A percentile compares a stretch with the other conserved stretches of the same genome.
Evolutionary conservation across 2,888 invertebrate species (phyloP).

Genomic region (Schrankia costaestrigalis): DNA sequence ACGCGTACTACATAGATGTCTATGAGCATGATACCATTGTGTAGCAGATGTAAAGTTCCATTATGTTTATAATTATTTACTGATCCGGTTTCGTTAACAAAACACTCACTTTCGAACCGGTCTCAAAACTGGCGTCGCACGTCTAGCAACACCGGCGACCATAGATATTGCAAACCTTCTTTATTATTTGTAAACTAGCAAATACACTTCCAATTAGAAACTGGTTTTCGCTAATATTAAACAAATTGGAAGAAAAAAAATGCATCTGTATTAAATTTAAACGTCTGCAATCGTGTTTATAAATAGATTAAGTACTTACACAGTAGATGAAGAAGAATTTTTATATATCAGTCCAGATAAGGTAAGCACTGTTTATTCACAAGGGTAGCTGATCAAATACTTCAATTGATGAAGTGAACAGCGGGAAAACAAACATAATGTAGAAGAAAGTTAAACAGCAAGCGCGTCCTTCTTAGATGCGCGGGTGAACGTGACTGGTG

Average conservation of each 20-base stretch:
- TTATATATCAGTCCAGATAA: conserved; percentile 30
- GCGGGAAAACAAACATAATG: conserved; percentile 28
- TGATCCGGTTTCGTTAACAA: conserved; percentile 64
- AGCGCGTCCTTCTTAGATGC: conserved; percentile 53
- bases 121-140: conserved; percentile 43
- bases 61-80: conserved; percentile 46
- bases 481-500: conserved; percentile 58
- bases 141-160: conserved; percentile 19
- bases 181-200: conserved; percentile 10
- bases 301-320: conserved; percentile 32
- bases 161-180: conserved; percentile 20
- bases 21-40: conserved; percentile 14
- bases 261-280: conserved; percentile 2
- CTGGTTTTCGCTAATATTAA: not conserved
- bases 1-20: too few species aligned
- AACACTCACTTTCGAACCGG: conserved; percentile 72
- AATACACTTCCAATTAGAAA: conserved; percentile 5
- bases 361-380: conserved; percentile 40
- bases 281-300: too few species aligned
- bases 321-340: conserved; percentile 22
- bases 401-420: conserved; percentile 29
- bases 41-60: conserved; percentile 24
- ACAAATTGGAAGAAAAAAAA: conserved; percentile 4
- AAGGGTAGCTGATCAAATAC: conserved; percentile 20
- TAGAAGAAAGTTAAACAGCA: conserved; percentile 27